Evolutionary conservation across 1,140 invertebrate species (phyloP).

Genomic region (Drosophila subobscura): DNA sequence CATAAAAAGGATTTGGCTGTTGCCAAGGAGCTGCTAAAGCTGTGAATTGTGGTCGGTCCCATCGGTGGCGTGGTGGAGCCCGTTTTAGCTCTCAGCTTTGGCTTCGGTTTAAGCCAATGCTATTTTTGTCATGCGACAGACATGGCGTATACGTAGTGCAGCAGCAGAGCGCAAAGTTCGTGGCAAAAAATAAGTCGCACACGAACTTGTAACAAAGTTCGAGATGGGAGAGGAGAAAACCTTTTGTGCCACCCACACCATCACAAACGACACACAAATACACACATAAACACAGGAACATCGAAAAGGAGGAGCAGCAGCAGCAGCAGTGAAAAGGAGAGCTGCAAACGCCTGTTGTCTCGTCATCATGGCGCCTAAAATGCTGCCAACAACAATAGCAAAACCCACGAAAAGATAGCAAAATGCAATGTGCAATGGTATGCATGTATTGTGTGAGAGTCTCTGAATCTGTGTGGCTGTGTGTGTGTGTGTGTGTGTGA

Average conservation of each 20-base stretch:
- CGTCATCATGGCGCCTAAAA: constrained; percentile 79
- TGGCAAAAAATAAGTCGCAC: constrained; percentile 68
- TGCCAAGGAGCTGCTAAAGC: constrained; percentile 62
- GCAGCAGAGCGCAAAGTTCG: constrained; percentile 43
- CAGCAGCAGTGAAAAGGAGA: constrained; percentile 24
- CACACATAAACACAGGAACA: not conserved
- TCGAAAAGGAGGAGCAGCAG: constrained; percentile 16
- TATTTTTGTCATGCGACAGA: constrained; percentile 66
- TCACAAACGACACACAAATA: constrained; percentile 18
- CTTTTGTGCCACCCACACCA: constrained; percentile 57
- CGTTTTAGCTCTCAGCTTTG: not conserved
- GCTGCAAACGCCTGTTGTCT: constrained; percentile 78
- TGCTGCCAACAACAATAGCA: constrained; percentile 82
- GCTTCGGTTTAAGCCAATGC: constrained; percentile 41
- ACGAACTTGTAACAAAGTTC: constrained; percentile 71
- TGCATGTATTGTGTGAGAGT: constrained; percentile 2
- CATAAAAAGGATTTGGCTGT: constrained; percentile 81
- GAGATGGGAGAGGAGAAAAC: constrained; percentile 54
- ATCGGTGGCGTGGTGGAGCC: not conserved
- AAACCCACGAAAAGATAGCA: constrained; percentile 79
- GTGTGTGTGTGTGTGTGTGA: constrained; percentile 9
- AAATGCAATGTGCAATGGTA: constrained; percentile 47
- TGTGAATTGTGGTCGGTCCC: constrained; percentile 16
- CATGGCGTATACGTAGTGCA: constrained; percentile 74
- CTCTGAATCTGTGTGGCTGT: constrained; percentile 18